phyloP scores from a whole-genome alignment of 2,113 vertebrate species.

The Platichthys flesus region DNA sequence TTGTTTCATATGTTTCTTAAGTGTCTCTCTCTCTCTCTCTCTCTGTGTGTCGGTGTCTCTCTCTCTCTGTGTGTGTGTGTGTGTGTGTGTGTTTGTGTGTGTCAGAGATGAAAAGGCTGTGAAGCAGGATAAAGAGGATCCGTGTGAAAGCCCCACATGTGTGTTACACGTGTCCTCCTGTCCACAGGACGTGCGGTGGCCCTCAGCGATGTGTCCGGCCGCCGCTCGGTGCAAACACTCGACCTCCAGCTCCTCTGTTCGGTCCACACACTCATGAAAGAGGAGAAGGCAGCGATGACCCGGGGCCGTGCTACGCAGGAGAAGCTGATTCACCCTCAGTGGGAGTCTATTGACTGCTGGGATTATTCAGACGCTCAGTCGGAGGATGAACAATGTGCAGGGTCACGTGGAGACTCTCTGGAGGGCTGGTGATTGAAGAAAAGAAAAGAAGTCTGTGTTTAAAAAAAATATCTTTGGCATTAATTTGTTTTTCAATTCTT shows the following conservation, averaged over 20 bases:
- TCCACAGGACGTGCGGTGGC: conserved; percentile 11
- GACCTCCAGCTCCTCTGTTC: conserved; percentile 14
- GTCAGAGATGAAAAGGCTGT: background rate
- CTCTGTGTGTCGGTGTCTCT: no score
- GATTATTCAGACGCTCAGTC: conserved; percentile 3
- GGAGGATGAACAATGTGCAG: background rate
- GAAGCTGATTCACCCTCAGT: conserved; percentile 35
- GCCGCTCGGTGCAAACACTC: background rate
- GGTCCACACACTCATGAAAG: conserved; percentile 23
- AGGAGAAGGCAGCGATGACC: conserved; percentile 22
- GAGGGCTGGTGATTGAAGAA: background rate
- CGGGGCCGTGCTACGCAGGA: conserved; percentile 23
- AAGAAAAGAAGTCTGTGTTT: background rate
- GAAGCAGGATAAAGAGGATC: no score
- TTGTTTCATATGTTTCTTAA: background rate
- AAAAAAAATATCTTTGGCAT: background rate
- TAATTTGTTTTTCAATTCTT: no score
- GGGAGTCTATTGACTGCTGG: conserved; percentile 27
- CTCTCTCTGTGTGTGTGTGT: no score
- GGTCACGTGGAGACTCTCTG: background rate
- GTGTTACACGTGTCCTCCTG: conserved; percentile 15
- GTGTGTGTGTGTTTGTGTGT: no score
- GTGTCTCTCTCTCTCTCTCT: no score
- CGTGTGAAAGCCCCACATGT: background rate
- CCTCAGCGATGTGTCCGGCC: background rate